These are phyloP conservation scores for Nasonia oneida DNA, from an alignment of 2,888 invertebrate species.

Conservation along the genomic window DNA sequence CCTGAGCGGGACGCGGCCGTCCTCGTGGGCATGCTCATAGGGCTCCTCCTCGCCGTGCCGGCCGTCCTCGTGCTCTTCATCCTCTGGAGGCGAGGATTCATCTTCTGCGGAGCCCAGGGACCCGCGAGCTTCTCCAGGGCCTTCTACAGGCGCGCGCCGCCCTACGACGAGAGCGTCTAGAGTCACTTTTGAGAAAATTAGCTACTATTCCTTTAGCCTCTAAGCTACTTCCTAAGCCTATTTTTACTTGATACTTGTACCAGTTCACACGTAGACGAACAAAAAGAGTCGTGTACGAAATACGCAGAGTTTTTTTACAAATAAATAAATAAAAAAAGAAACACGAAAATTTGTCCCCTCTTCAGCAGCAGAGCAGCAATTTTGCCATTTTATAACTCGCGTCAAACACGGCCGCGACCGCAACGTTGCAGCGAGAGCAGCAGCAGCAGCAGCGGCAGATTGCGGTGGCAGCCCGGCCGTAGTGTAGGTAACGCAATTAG, in stretches of 20 bases:
- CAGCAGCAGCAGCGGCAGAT: constrained; percentile 53
- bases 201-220: neutral
- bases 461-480: constrained; percentile 65
- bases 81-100: constrained; percentile 84
- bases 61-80: constrained; percentile 82
- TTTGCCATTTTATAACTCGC: constrained; percentile 10
- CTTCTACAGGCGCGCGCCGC: constrained; percentile 86
- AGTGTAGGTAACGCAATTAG: constrained; percentile 76
- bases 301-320: too few relatives aligned
- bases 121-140: constrained; percentile 85
- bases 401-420: neutral
- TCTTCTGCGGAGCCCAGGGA: constrained; percentile 82
- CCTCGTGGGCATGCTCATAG: constrained; percentile 85
- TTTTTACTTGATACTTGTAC: constrained; percentile 24
- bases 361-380: neutral
- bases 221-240: neutral
- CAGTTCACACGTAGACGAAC: constrained; percentile 19
- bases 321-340: too few relatives aligned
- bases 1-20: constrained; percentile 86
- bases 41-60: constrained; percentile 85
- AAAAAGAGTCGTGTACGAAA: neutral
- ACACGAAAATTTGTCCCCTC: too few relatives aligned
- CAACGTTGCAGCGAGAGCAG: neutral
- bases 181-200: too few relatives aligned
- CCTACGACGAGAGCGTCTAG: constrained; percentile 80